Evolutionary conservation across 2,113 vertebrate genomes (phyloP).

Genomic region (Willisornis vidua): DNA sequence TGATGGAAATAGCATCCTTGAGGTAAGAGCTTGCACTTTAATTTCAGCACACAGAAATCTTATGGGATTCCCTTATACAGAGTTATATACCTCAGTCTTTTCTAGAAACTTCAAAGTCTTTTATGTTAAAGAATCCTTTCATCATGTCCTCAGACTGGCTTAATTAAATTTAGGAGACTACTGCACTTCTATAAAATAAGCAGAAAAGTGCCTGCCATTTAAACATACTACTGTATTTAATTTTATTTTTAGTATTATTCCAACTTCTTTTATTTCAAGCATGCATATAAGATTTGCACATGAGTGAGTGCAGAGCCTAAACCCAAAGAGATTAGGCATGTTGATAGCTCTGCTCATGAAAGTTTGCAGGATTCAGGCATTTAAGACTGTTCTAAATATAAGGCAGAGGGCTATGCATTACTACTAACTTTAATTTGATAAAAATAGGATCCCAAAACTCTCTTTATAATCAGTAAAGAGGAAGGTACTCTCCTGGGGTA

Average conservation of each 20-base stretch:
- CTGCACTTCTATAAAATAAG: slow-evolving; percentile 6
- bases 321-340: neutral
- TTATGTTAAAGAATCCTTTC: slow-evolving; percentile 51
- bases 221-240: neutral
- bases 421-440: neutral
- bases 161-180: slow-evolving; percentile 53
- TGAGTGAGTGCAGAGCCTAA: neutral
- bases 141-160: slow-evolving; percentile 27
- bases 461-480: neutral
- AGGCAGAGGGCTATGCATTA: neutral
- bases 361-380: neutral
- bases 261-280: neutral
- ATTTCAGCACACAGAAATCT: slow-evolving; percentile 53
- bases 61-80: slow-evolving; percentile 57
- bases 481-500: neutral
- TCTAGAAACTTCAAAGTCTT: slow-evolving; percentile 63
- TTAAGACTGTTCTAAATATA: neutral
- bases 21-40: slow-evolving; percentile 49
- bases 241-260: slow-evolving; percentile 23
- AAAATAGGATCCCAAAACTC: neutral
- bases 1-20: slow-evolving; percentile 46
- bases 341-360: neutral
- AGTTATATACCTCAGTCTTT: slow-evolving; percentile 36
- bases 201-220: neutral
- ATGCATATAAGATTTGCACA: neutral